Evolutionary conservation across 1,140 invertebrate species (phyloP).

Genomic region (Lepidurus arcticus): DNA sequence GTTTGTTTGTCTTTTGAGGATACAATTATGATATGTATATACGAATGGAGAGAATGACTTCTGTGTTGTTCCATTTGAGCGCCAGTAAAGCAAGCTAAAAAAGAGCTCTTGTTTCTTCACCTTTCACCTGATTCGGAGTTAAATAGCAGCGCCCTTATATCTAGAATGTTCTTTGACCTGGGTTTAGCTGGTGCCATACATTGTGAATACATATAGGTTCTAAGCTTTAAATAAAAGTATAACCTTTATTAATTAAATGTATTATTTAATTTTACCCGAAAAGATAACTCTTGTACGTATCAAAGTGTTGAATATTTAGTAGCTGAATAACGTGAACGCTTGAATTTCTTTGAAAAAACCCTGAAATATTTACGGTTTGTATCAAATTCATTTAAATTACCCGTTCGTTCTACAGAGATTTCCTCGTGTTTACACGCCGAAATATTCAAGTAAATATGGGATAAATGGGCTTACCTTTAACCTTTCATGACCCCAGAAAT

Average conservation of each 20-base stretch:
- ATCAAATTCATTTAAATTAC: no score
- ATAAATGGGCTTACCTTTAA: no score
- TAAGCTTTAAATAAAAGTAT: constrained; percentile 1
- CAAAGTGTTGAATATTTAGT: no score
- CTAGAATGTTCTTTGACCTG: constrained; percentile 8
- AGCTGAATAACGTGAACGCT: no score
- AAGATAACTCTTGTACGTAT: background rate
- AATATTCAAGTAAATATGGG: no score
- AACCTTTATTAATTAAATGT: background rate
- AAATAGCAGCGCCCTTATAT: constrained; percentile 9
- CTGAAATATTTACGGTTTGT: no score
- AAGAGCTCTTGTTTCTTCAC: background rate
- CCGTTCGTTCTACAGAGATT: no score
- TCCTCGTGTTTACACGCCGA: no score
- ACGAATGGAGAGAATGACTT: background rate
- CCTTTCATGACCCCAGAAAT: no score
- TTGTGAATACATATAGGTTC: constrained; percentile 5
- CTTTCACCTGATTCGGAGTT: background rate
- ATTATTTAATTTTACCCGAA: background rate
- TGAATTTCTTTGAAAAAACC: no score
- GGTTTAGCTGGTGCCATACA: constrained; percentile 21
- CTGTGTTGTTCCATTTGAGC: background rate
- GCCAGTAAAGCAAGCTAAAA: background rate
- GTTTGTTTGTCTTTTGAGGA: background rate
- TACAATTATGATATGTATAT: constrained; percentile 1